phyloP scores from a whole-genome alignment of 2,113 vertebrate species.

The Nothoprocta pentlandii region DNA sequence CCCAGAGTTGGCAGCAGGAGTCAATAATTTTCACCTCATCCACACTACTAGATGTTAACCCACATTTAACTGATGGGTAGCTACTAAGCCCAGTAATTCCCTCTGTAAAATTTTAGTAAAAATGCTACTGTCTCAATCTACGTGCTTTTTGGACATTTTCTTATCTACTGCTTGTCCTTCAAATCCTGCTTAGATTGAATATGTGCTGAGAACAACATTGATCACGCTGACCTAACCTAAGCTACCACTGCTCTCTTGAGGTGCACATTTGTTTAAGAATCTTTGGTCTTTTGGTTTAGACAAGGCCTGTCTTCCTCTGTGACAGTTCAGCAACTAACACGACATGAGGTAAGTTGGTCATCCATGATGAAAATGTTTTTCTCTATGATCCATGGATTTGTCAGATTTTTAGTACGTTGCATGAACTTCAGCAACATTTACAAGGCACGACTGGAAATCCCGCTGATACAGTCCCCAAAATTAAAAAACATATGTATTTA shows the following conservation, averaged over 20 bases:
- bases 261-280: not conserved
- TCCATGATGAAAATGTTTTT: no score
- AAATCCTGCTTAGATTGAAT: not conserved
- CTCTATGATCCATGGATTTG: no score
- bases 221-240: not conserved
- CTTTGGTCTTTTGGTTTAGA: not conserved
- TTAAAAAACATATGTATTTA: no score
- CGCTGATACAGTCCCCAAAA: no score
- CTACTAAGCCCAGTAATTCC: not conserved
- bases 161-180: not conserved
- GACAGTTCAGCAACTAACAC: not conserved
- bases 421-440: no score
- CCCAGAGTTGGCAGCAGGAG: not conserved
- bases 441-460: no score
- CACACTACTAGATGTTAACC: not conserved
- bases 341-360: no score
- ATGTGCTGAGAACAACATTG: not conserved
- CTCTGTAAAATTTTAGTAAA: not conserved
- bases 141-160: not conserved
- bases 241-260: not conserved
- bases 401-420: no score
- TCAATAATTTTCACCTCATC: not conserved
- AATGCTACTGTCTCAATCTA: not conserved
- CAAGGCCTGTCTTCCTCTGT: not conserved
- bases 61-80: not conserved